Base-by-base conservation (phyloP, 2,113 vertebrate genomes). In the Pteronura brasiliensis region DNA sequence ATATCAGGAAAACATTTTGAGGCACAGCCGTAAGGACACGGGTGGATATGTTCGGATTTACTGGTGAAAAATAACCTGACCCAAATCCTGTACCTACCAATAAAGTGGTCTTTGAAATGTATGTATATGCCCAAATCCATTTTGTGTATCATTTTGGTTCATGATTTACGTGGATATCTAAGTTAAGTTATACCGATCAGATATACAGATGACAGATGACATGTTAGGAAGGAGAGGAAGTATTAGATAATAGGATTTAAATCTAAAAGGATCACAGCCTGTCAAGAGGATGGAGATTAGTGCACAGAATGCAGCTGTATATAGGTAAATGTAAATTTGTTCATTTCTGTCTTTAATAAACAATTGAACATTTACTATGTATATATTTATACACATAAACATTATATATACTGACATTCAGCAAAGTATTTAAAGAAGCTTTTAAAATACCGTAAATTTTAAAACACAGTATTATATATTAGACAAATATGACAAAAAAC, bases 401-500 rank as follows among this genome's bases (percentile, higher is more conserved):
- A 23, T 29, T 36, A 82, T 17, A 61, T 13, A 90, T 21, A 71
- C 27, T 27, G 23, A 65, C 23, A 47, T 69, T 47, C 31, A 69
- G 90, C 34, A 39, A 47, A 49, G 10, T 59, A 89, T 74, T 76
- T 90, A 93, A 82, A 42, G 12, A 65, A 88, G 18, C 9, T 95
- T 77, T 34, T 1, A 85, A 82, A 88, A 34, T 88, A 4, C 7
- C 67, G 29, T 23, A 47, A 81, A 76, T 81, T 86, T n/a, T 8
- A 63, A 67, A 39, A 49, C 8, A 72, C 4, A 91, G 39, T 55
- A 65, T 63, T 72, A 76, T 61, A 67, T 27, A 61, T 87, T 72
- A 74, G 72, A 5, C 57, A 82, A 94, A 49, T 69, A 31, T 21
- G 25, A 86, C 4, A 39, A 7, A 95, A 90, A 79, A 1, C 12